A percentile compares a stretch with the other conserved stretches of the same genome.
Conservation (phyloP, 1,140 invertebrate genomes). For the Matsumurasca onukii region DNA sequence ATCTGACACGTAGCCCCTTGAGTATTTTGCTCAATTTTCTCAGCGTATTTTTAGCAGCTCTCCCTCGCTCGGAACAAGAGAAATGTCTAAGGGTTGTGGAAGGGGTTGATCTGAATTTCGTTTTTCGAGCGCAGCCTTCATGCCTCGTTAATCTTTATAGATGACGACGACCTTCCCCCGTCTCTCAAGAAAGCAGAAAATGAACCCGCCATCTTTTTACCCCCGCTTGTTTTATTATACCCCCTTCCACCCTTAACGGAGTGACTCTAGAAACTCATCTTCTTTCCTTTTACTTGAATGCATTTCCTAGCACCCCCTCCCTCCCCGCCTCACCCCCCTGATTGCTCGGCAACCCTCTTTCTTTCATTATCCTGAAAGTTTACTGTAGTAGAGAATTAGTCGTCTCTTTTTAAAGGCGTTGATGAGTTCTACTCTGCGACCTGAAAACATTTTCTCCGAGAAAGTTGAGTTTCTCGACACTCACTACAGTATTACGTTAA, state of each 20-base stretch:
- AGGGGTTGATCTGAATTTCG: slow-evolving; percentile 17
- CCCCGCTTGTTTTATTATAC: slow-evolving; percentile 25
- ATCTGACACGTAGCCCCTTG: slow-evolving; percentile 4
- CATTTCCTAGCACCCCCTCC: slow-evolving; percentile 16
- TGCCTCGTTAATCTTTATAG: slow-evolving; percentile 29
- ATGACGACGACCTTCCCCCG: slow-evolving; percentile 16
- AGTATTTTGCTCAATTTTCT: slow-evolving; percentile 26
- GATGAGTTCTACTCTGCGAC: too few relatives aligned
- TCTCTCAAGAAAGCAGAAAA: slow-evolving; percentile 29
- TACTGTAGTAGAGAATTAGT: background rate
- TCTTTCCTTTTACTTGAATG: slow-evolving; percentile 33
- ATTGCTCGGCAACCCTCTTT: background rate
- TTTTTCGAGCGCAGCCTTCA: slow-evolving; percentile 25
- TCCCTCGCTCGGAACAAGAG: slow-evolving; percentile 27
- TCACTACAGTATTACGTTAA: too few relatives aligned
- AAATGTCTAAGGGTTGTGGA: slow-evolving; percentile 9
- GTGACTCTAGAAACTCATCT: slow-evolving; percentile 26
- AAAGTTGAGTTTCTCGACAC: too few relatives aligned
- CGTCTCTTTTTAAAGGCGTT: too few relatives aligned
- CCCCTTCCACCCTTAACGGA: background rate
- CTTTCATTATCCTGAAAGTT: slow-evolving; percentile 28
- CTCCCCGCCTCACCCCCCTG: slow-evolving; percentile 1
- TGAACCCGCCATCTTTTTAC: slow-evolving; percentile 27
- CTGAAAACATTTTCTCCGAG: too few relatives aligned
- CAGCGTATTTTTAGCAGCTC: slow-evolving; percentile 20